Evolutionary conservation across 2,888 invertebrate genomes (phyloP).

Genomic region (Lissocephala sabroskyi): DNA sequence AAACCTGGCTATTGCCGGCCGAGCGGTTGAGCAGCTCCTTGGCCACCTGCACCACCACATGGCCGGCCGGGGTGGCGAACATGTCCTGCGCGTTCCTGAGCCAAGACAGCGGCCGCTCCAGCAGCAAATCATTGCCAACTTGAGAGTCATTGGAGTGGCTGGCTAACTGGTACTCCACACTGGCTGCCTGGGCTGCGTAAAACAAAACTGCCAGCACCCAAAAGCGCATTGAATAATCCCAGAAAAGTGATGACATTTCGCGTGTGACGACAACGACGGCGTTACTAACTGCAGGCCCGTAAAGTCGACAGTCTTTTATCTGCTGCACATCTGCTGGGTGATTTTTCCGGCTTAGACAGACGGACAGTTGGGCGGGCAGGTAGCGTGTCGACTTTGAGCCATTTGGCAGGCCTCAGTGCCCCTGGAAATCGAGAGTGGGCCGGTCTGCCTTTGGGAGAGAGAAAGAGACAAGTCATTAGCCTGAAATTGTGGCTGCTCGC

Average conservation of each 20-base stretch:
- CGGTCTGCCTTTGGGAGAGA: conserved; percentile 9
- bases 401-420: conserved; percentile 52
- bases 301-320: conserved; percentile 49
- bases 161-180: conserved; percentile 20
- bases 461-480: conserved; percentile 46
- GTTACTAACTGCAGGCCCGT: conserved; percentile 45
- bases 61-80: conserved; percentile 69
- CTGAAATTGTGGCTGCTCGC: conserved; percentile 44
- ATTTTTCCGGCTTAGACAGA: conserved; percentile 35
- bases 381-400: conserved; percentile 12
- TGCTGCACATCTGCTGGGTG: conserved; percentile 30
- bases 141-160: conserved; percentile 22
- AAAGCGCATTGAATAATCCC: conserved; percentile 27
- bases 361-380: conserved; percentile 20
- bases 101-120: conserved; percentile 50
- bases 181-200: conserved; percentile 26
- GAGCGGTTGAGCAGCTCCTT: conserved; percentile 81
- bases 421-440: conserved; percentile 19
- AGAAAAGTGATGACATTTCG: conserved; percentile 29
- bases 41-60: conserved; percentile 73
- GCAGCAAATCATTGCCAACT: conserved; percentile 14
- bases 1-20: conserved; percentile 80
- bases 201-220: conserved; percentile 10
- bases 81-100: conserved; percentile 65
- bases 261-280: conserved; percentile 36